Evolutionary conservation across 2,888 invertebrate genomes (phyloP).

Genomic region (Diabrotica balteata): DNA sequence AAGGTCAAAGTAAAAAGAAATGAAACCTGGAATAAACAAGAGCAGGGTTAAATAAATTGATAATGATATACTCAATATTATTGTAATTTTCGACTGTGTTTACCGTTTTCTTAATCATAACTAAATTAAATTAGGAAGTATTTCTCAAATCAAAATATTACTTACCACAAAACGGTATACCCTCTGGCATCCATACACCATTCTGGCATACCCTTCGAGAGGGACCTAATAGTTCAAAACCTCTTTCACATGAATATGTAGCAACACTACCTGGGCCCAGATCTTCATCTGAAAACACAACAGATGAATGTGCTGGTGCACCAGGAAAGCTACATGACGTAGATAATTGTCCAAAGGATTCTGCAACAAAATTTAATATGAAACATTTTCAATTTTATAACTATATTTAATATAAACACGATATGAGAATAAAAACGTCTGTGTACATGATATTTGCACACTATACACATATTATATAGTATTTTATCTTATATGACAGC

Average conservation of each 20-base stretch:
- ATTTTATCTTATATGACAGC: too few species aligned
- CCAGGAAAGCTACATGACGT: slow-evolving; percentile 83
- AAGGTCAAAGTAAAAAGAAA: too few species aligned
- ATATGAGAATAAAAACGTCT: too few species aligned
- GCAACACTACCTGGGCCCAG: slow-evolving; percentile 73
- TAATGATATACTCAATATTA: not conserved
- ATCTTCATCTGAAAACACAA: slow-evolving; percentile 76
- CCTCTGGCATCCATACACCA: slow-evolving; percentile 86
- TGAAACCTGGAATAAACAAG: too few species aligned
- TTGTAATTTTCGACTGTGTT: not conserved
- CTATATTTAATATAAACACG: too few species aligned
- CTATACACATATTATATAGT: too few species aligned
- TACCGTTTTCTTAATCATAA: not conserved
- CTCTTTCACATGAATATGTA: slow-evolving; percentile 85
- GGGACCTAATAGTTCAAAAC: slow-evolving; percentile 91
- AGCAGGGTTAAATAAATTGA: too few species aligned
- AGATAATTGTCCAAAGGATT: slow-evolving; percentile 13
- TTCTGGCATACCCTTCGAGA: slow-evolving; percentile 79
- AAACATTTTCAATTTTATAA: too few species aligned
- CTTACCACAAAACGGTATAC: slow-evolving; percentile 95
- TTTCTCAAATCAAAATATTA: slow-evolving; percentile 42
- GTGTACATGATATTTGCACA: too few species aligned
- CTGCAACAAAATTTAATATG: slow-evolving; percentile 23
- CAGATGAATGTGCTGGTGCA: slow-evolving; percentile 85
- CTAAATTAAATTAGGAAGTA: too few species aligned